Percentiles rank a stretch among this genome's conserved stretches.
Conservation (phyloP, 2,888 invertebrate species). For the Cephus rjabovi region DNA sequence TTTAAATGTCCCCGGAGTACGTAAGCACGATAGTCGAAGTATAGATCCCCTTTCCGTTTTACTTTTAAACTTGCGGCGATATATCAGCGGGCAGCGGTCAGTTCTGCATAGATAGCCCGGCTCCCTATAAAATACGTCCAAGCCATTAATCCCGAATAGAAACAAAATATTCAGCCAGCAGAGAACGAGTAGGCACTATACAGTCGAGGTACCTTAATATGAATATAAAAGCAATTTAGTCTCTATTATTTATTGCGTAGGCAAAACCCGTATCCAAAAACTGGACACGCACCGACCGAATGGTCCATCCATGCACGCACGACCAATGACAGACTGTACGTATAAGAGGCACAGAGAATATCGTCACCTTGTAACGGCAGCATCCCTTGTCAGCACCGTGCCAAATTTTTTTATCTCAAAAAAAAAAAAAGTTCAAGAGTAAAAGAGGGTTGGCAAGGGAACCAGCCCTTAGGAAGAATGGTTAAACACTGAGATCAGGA, state of each 20-base stretch:
- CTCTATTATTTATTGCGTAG: conserved; percentile 61
- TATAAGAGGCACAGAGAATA: background rate
- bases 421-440: background rate
- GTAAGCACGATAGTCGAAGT: conserved; percentile 14
- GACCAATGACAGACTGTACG: background rate
- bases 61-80: conserved; percentile 64
- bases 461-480: background rate
- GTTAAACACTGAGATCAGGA: background rate
- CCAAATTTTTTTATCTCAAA: background rate
- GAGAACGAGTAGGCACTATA: conserved; percentile 37
- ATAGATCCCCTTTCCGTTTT: conserved; percentile 39
- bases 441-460: background rate
- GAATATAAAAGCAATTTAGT: conserved; percentile 64
- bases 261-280: conserved; percentile 27
- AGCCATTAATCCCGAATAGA: conserved; percentile 66
- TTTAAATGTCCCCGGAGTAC: conserved; percentile 56
- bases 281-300: conserved; percentile 25
- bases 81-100: conserved; percentile 62
- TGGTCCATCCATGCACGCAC: background rate
- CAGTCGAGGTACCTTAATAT: conserved; percentile 55
- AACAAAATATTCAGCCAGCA: conserved; percentile 58
- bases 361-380: background rate
- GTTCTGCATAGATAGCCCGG: conserved; percentile 31
- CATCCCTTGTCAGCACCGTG: background rate
- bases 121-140: conserved; percentile 65